These are phyloP conservation scores for Schmidtea mediterranea DNA, from an alignment of 1,140 invertebrate genomes.

Conservation along the genomic window DNA sequence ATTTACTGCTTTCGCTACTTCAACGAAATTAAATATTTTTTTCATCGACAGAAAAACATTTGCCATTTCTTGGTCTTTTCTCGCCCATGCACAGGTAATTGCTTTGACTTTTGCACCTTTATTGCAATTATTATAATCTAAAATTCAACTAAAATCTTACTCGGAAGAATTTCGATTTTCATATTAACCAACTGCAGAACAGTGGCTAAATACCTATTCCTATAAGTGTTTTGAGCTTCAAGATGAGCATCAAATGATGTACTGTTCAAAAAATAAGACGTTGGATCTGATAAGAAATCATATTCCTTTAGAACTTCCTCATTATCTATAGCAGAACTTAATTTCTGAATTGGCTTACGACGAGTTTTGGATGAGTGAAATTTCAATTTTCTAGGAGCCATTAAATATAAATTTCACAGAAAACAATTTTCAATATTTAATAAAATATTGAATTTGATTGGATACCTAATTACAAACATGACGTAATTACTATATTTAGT, in stretches of 20 bases:
- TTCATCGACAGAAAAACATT: slow-evolving; percentile 13
- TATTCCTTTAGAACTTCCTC: neutral
- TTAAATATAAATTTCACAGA: neutral
- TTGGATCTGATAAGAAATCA: neutral
- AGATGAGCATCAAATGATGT: slow-evolving; percentile 13
- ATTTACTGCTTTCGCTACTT: slow-evolving; percentile 18
- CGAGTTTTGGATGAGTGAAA: neutral
- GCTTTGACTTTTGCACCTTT: slow-evolving; percentile 16
- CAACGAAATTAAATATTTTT: slow-evolving; percentile 18
- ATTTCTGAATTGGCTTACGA: neutral
- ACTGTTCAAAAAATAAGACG: slow-evolving; percentile 1
- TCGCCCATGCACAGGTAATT: slow-evolving; percentile 19
- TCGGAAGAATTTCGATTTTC: slow-evolving; percentile 17
- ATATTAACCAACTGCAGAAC: slow-evolving; percentile 12
- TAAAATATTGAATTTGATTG: neutral
- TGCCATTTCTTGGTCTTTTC: slow-evolving; percentile 16
- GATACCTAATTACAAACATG: too few relatives aligned
- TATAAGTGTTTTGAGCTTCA: slow-evolving; percentile 16
- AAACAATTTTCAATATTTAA: neutral
- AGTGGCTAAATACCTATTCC: slow-evolving; percentile 15
- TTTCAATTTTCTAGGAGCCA: neutral
- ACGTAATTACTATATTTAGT: too few relatives aligned
- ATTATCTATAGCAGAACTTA: neutral
- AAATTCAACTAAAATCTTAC: slow-evolving; percentile 15
- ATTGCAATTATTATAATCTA: slow-evolving; percentile 7